Conservation (phyloP, 2,113 vertebrate genomes). For the Eudyptes chrysolophus region DNA sequence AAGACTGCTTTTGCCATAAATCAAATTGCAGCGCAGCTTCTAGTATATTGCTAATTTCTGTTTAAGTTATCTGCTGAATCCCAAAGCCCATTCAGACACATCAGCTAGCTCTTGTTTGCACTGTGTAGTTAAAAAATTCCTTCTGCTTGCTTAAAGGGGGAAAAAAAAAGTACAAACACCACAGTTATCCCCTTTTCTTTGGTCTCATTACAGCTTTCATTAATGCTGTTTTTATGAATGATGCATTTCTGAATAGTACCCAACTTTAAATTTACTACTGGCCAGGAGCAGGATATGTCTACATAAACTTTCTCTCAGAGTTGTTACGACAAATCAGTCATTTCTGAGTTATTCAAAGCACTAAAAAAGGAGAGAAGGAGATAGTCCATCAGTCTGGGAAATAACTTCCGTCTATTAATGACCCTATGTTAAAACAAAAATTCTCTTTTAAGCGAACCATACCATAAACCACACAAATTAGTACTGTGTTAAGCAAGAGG, state of each 20-base stretch:
- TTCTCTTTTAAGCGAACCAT: background rate
- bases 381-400: background rate
- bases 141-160: background rate
- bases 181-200: background rate
- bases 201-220: background rate
- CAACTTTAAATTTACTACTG: background rate
- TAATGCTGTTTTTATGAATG: background rate
- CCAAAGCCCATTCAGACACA: background rate
- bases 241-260: background rate
- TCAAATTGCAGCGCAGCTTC: background rate
- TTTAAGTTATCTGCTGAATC: background rate
- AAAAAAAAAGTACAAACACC: background rate
- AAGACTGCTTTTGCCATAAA: conserved; percentile 34
- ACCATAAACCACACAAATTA: background rate
- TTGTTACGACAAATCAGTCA: background rate
- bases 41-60: background rate
- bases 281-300: background rate
- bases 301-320: background rate
- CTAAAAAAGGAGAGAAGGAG: background rate
- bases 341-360: background rate
- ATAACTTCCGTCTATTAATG: background rate
- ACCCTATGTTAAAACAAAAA: background rate
- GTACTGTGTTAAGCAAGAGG: background rate
- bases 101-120: background rate
- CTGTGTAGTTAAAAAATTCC: background rate